Conservation (phyloP, 2,113 vertebrate species). For the Toxostoma redivivum region DNA sequence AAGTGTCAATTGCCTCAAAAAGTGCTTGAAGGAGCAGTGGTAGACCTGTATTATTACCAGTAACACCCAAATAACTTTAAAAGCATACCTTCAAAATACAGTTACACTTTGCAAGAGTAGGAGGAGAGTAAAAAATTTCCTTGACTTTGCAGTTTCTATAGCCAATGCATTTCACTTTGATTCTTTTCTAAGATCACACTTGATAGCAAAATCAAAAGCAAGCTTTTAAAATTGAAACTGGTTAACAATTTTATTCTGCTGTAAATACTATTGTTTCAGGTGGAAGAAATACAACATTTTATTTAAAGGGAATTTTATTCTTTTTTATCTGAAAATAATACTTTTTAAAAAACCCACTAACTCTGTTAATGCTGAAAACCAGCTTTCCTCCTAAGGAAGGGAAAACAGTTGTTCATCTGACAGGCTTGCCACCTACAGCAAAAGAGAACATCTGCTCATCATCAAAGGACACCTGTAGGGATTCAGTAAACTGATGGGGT, state of each 20-base stretch:
- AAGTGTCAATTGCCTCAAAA: neutral
- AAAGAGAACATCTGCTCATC: neutral
- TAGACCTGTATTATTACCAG: neutral
- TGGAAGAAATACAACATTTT: neutral
- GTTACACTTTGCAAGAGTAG: neutral
- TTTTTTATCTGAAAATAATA: neutral
- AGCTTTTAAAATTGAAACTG: neutral
- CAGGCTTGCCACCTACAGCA: neutral
- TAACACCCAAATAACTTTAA: neutral
- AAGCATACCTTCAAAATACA: neutral
- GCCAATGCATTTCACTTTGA: neutral
- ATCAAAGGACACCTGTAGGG: neutral
- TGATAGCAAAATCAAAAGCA: neutral
- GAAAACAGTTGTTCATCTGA: neutral
- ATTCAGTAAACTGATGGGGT: neutral
- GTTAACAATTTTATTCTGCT: neutral
- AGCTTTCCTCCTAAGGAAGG: neutral
- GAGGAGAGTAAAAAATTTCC: neutral
- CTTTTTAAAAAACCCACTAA: rapidly evolving
- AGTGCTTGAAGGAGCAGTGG: neutral
- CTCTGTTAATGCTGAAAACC: neutral
- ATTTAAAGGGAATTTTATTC: neutral
- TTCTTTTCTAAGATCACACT: neutral
- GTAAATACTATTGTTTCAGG: neutral
- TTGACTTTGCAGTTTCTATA: neutral